phyloP scores from a whole-genome alignment of 35 echinoderm and acorn worm genomes.

The Stichopus chloronotus region DNA sequence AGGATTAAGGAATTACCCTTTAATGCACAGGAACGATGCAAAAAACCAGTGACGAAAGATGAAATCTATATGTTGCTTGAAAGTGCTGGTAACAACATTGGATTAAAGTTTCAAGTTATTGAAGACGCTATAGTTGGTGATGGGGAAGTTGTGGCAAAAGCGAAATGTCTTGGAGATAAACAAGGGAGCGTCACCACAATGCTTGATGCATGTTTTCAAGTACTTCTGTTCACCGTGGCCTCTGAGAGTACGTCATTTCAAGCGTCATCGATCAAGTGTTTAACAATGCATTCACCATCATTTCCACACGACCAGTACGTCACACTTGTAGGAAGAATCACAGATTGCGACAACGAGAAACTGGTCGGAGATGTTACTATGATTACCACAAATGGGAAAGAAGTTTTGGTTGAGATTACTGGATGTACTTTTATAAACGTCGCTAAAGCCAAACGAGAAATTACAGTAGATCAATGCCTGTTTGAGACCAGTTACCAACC shows the following conservation, averaged over 20 bases:
- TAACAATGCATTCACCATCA: slow-evolving; percentile 68
- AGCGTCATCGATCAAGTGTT: slow-evolving; percentile 45
- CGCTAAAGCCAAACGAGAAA: slow-evolving; percentile 12
- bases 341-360: slow-evolving; percentile 67
- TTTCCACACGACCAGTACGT: slow-evolving; percentile 63
- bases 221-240: slow-evolving; percentile 37
- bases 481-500: slow-evolving; percentile 74
- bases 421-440: slow-evolving; percentile 62
- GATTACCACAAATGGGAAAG: slow-evolving; percentile 39
- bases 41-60: neutral
- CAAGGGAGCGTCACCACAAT: slow-evolving; percentile 73
- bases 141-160: slow-evolving; percentile 65
- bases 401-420: slow-evolving; percentile 61
- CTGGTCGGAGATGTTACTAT: slow-evolving; percentile 69
- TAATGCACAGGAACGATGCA: slow-evolving; percentile 21
- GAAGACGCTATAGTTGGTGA: slow-evolving; percentile 70
- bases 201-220: slow-evolving; percentile 78
- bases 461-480: slow-evolving; percentile 68
- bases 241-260: slow-evolving; percentile 59
- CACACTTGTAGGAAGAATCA: slow-evolving; percentile 66
- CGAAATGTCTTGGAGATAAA: slow-evolving; percentile 64
- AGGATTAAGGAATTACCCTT: neutral
- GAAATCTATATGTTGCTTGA: slow-evolving; percentile 71
- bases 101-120: slow-evolving; percentile 74
- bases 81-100: slow-evolving; percentile 63